phyloP scores from a whole-genome alignment of 1,140 invertebrate genomes.

The Danaus plexippus region DNA sequence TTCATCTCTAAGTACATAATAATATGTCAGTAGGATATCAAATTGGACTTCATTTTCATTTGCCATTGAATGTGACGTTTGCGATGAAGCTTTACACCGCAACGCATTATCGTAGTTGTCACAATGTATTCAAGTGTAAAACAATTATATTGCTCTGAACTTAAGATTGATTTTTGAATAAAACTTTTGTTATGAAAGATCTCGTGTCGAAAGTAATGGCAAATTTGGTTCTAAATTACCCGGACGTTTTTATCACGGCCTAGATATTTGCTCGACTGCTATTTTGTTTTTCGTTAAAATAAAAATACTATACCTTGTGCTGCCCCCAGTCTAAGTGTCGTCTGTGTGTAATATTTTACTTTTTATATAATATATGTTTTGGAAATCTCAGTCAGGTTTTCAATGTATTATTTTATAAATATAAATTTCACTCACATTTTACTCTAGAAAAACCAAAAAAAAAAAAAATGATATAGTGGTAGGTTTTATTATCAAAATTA shows the following conservation, averaged over 20 bases:
- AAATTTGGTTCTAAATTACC: slow-evolving; percentile 21
- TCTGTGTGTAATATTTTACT: too few species aligned
- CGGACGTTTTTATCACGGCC: slow-evolving; percentile 17
- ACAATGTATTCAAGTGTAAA: slow-evolving; percentile 3
- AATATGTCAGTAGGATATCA: too few species aligned
- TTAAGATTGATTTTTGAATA: slow-evolving; percentile 11
- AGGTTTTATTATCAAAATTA: too few species aligned
- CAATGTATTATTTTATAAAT: too few species aligned
- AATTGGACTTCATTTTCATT: slow-evolving; percentile 7
- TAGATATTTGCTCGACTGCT: slow-evolving; percentile 16
- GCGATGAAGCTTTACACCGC: slow-evolving; percentile 4
- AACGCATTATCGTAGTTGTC: slow-evolving; percentile 4
- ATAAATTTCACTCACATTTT: too few species aligned
- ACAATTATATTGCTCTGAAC: slow-evolving; percentile 1
- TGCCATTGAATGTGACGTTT: slow-evolving; percentile 10
- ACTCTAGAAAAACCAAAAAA: too few species aligned
- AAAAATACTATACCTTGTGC: too few species aligned
- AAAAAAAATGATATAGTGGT: too few species aligned
- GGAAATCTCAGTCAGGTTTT: too few species aligned
- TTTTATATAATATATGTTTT: too few species aligned
- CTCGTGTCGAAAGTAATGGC: slow-evolving; percentile 7
- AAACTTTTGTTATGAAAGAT: slow-evolving; percentile 7
- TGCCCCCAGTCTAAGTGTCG: too few species aligned
- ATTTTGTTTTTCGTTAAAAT: slow-evolving; percentile 16
- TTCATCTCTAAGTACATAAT: too few species aligned